Percentiles rank a stretch among this genome's conserved stretches.
These are phyloP conservation scores for Abramis brama DNA, from an alignment of 2,113 vertebrate genomes.

Conservation along the genomic window DNA sequence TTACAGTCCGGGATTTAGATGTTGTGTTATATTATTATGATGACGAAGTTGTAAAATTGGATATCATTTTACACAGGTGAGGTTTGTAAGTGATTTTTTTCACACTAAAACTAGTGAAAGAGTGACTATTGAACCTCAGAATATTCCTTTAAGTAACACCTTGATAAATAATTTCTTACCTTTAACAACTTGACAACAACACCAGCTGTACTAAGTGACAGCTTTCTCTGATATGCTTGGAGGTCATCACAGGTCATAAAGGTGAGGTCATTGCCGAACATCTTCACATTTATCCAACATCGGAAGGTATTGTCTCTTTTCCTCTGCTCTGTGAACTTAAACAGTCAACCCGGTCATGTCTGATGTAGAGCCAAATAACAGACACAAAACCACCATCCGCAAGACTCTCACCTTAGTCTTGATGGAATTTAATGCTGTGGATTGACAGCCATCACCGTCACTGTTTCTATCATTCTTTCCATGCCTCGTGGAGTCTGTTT, in stretches of 20 bases:
- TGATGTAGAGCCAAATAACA: conserved; percentile 2
- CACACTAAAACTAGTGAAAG: neutral
- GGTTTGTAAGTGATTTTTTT: neutral
- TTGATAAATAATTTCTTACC: conserved; percentile 66
- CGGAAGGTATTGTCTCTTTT: conserved; percentile 54
- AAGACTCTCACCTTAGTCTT: conserved; percentile 76
- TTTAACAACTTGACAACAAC: conserved; percentile 82
- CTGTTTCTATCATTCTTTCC: conserved; percentile 49
- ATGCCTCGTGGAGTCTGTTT: conserved; percentile 32
- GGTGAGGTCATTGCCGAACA: conserved; percentile 84
- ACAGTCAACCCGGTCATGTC: conserved; percentile 30
- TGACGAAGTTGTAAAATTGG: neutral
- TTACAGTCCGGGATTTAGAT: neutral
- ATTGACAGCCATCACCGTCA: conserved; percentile 66
- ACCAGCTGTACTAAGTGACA: conserved; percentile 79
- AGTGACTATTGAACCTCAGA: neutral
- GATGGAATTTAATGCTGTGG: conserved; percentile 71
- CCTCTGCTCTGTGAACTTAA: conserved; percentile 72
- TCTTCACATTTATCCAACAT: conserved; percentile 80
- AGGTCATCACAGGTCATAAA: conserved; percentile 78
- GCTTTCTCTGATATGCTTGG: conserved; percentile 66
- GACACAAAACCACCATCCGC: neutral
- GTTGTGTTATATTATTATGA: neutral
- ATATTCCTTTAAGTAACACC: neutral
- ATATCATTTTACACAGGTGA: neutral